Base-by-base conservation (phyloP, 2,888 invertebrate species). In the Mythimna albipuncta region DNA sequence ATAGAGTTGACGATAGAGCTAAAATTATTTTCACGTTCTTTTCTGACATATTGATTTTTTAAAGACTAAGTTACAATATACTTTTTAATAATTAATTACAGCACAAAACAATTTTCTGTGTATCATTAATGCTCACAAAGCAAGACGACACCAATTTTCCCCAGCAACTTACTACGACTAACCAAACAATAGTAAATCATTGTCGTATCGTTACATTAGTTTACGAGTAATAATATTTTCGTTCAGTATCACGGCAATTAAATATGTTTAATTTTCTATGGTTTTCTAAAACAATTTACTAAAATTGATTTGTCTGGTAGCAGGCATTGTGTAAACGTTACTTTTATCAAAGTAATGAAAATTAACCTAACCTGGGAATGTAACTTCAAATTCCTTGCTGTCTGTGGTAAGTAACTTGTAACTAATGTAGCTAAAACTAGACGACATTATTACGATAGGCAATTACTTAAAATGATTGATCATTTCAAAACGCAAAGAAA, bases 1-100 rank as follows among this genome's bases (percentile, higher is more conserved):
- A 44, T 81, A 35, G 82, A 81, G 75, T 21, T 26, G 78, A 71
- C 19, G 2, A 64, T 64, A 6, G 4, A 6, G 7, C n/a, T 59
- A 54, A 50, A 52, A 50, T 1, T n/a, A 55, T 41, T 32, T 11
- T 19, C 11, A 9, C 6, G 2, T 55, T 21, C 7, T 10, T 35
- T 50, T 7, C 6, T 7, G 0, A 6, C 19, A 50, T 19, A 19
- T 47, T 47, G 44, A 1, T 47, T 47, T 47, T 47, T 47, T 47
- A 47, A 9, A 47, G 13, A 13, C 5, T 13, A 16, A 47, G 13
- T 44, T 13, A 47, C 13, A 47, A 5, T 47, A 16, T 47, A 11
- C 41, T 47, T 47, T 47, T 47, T 47, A 16, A 47, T 5, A 47
- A 47, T 47, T 13, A 4, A 1, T 19, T 3, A 47, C 16, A 47